Percentiles rank a stretch among this genome's conserved stretches.
These are phyloP conservation scores for Idris sp. DNA, from an alignment of 1,140 invertebrate genomes.

Conservation along the genomic window DNA sequence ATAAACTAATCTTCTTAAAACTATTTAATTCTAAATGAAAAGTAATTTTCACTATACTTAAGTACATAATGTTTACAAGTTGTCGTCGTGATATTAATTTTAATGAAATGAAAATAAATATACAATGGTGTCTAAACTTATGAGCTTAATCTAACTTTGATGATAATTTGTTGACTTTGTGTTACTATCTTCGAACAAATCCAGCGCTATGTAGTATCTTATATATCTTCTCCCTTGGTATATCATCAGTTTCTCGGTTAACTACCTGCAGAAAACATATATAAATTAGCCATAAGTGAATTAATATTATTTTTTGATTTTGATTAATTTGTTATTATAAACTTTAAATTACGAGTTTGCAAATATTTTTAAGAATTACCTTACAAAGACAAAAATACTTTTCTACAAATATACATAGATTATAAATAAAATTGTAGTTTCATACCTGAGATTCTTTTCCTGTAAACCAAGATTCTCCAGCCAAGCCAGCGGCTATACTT, in stretches of 20 bases:
- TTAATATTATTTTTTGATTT: too few relatives aligned
- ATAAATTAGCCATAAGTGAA: neutral
- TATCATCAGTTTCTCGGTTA: slow-evolving; percentile 87
- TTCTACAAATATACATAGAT: too few relatives aligned
- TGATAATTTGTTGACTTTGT: neutral
- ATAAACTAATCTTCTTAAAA: too few relatives aligned
- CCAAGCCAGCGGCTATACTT: slow-evolving; percentile 82
- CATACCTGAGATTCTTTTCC: slow-evolving; percentile 85
- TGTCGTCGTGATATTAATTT: neutral
- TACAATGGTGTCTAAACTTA: neutral
- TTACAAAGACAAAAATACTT: too few relatives aligned
- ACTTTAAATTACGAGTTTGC: too few relatives aligned
- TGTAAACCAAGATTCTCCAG: slow-evolving; percentile 86
- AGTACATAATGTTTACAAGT: too few relatives aligned
- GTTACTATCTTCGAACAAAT: slow-evolving; percentile 73
- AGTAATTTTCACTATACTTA: too few relatives aligned
- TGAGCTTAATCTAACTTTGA: slow-evolving; percentile 18
- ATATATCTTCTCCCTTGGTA: slow-evolving; percentile 85
- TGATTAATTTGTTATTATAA: too few relatives aligned
- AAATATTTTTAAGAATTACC: too few relatives aligned
- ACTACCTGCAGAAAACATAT: slow-evolving; percentile 80
- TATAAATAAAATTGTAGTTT: too few relatives aligned
- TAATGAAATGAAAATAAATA: slow-evolving; percentile 36
- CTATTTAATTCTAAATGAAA: too few relatives aligned
- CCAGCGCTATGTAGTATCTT: slow-evolving; percentile 85